Percentiles rank a stretch among this genome's conserved stretches.
Conservation (phyloP, 2,113 vertebrate genomes). For the Gymnarchus niloticus region DNA sequence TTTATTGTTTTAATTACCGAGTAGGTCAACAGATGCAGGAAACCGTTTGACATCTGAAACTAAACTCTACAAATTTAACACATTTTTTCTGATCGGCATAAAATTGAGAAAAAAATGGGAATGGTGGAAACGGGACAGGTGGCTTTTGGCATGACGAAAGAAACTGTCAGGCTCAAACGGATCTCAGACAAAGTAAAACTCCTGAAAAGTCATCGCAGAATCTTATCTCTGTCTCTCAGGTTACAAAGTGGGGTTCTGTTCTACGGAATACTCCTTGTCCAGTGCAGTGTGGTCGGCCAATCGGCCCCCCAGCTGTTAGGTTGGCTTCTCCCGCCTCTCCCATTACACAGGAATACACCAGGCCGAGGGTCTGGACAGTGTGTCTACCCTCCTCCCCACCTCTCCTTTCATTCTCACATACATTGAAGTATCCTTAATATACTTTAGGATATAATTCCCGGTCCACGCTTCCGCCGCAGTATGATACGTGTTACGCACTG, state of each 20-base stretch:
- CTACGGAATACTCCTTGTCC: constrained; percentile 45
- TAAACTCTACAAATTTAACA: not conserved
- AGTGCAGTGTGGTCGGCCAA: constrained; percentile 38
- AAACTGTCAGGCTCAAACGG: constrained; percentile 20
- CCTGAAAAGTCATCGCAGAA: constrained; percentile 32
- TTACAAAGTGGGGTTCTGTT: constrained; percentile 50
- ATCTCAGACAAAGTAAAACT: constrained; percentile 29
- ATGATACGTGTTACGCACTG: constrained; percentile 32
- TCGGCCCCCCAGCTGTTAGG: constrained; percentile 52
- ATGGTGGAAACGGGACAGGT: constrained; percentile 21
- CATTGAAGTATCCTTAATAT: not conserved
- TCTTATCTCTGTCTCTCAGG: constrained; percentile 39
- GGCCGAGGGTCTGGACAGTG: not conserved
- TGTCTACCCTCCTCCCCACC: not conserved
- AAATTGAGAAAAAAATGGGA: not conserved
- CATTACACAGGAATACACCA: constrained; percentile 27
- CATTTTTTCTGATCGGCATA: not conserved
- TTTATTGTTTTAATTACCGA: not conserved
- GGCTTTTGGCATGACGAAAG: constrained; percentile 24
- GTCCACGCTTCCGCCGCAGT: not conserved
- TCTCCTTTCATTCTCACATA: not conserved
- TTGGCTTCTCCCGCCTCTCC: constrained; percentile 24
- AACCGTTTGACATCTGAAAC: not conserved
- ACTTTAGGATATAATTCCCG: not conserved
- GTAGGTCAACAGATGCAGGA: not conserved